phyloP scores from a whole-genome alignment of 1,140 invertebrate species.

The Cotesia typhae region DNA sequence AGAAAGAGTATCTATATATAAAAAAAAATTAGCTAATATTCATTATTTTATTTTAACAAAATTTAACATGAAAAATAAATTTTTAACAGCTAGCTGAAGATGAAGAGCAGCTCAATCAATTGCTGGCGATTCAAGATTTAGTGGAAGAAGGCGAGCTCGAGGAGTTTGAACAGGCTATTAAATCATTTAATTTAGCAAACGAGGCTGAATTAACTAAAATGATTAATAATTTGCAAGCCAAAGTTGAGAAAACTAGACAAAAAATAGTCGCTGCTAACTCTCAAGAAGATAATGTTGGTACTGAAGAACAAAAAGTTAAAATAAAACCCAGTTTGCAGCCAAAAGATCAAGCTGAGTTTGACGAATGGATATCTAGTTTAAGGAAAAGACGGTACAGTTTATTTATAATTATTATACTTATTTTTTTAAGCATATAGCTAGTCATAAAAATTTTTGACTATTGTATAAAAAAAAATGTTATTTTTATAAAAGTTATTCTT shows the following conservation, averaged over 20 bases:
- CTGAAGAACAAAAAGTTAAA: constrained; percentile 68
- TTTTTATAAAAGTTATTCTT: too few species aligned
- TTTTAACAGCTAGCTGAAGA: constrained; percentile 77
- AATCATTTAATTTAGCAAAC: constrained; percentile 69
- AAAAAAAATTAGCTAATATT: neutral
- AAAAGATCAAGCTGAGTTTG: constrained; percentile 73
- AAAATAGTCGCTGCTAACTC: constrained; percentile 78
- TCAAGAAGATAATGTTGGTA: constrained; percentile 71
- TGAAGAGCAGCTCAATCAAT: constrained; percentile 84
- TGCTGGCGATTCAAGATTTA: constrained; percentile 81
- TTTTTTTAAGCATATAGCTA: too few species aligned
- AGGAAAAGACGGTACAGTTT: constrained; percentile 68
- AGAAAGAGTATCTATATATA: constrained; percentile 69
- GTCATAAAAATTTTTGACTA: too few species aligned
- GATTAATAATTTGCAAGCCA: constrained; percentile 76
- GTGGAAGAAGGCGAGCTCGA: constrained; percentile 81
- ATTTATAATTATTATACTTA: constrained; percentile 18
- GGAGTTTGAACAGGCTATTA: constrained; percentile 75
- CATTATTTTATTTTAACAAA: neutral
- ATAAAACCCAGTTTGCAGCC: constrained; percentile 67
- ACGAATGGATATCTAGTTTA: constrained; percentile 76
- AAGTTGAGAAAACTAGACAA: constrained; percentile 82
- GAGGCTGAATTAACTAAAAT: constrained; percentile 75
- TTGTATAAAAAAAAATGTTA: too few species aligned
- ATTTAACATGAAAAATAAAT: neutral